A percentile compares a stretch with the other conserved stretches of the same genome.
These are phyloP conservation scores for Pachyseris speciosa DNA, from an alignment of 64 coral and sea anemone genomes.

Conservation along the genomic window DNA sequence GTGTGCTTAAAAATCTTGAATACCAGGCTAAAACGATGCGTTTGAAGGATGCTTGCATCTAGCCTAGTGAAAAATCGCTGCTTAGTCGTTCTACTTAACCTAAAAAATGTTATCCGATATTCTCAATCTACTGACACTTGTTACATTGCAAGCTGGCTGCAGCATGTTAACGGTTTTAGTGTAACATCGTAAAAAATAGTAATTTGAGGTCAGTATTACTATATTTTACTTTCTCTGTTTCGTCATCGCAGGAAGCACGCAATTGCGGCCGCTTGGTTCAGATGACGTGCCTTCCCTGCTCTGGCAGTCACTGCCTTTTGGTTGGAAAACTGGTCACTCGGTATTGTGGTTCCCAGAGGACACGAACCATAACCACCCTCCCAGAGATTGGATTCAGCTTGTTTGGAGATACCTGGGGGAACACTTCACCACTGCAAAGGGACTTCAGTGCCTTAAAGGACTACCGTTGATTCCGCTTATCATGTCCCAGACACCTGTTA, in stretches of 20 bases:
- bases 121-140: too few relatives aligned
- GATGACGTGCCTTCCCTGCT: not conserved
- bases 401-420: constrained; percentile 72
- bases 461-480: constrained; percentile 1
- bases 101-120: too few relatives aligned
- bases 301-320: not conserved
- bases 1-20: too few relatives aligned
- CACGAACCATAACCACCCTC: not conserved
- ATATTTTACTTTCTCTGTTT: not conserved
- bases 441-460: not conserved
- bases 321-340: constrained; percentile 10
- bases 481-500: not conserved
- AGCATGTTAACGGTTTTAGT: too few relatives aligned
- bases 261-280: not conserved
- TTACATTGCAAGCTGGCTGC: not conserved
- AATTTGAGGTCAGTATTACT: not conserved
- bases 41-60: too few relatives aligned
- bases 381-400: constrained; percentile 54
- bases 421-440: not conserved
- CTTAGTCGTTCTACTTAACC: too few relatives aligned
- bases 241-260: not conserved
- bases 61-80: too few relatives aligned
- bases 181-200: too few relatives aligned
- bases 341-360: constrained; percentile 47
- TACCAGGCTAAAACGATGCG: too few relatives aligned